These are phyloP conservation scores for Macrosoma leucophasiata DNA, from an alignment of 2,888 invertebrate species.

Conservation along the genomic window DNA sequence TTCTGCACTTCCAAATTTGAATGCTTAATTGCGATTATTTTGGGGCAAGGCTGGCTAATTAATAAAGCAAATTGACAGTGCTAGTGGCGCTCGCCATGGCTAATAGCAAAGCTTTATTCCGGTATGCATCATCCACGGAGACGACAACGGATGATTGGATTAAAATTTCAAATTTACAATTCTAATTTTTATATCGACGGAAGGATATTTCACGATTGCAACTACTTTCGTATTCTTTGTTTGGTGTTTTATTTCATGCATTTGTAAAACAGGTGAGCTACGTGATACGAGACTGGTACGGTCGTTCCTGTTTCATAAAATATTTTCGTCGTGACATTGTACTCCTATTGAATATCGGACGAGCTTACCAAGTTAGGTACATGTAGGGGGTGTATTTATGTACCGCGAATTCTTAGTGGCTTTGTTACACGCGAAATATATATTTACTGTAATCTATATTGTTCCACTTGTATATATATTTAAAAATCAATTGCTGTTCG, in stretches of 20 bases:
- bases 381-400: too few species aligned
- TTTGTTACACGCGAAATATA: too few species aligned
- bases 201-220: conserved; percentile 53
- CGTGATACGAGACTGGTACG: conserved; percentile 48
- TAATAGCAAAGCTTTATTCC: conserved; percentile 46
- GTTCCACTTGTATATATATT: too few species aligned
- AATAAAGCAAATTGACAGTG: conserved; percentile 55
- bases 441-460: too few species aligned
- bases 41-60: conserved; percentile 42
- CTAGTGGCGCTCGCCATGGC: conserved; percentile 34
- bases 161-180: conserved; percentile 53
- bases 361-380: too few species aligned
- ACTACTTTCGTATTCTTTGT: conserved; percentile 53
- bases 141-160: conserved; percentile 35
- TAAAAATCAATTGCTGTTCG: too few species aligned
- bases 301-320: conserved; percentile 48
- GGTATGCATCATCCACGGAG: too few species aligned
- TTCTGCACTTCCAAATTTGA: conserved; percentile 66
- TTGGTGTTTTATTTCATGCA: conserved; percentile 59
- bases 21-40: conserved; percentile 66
- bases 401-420: too few species aligned
- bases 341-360: conserved; percentile 44
- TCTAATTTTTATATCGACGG: conserved; percentile 42
- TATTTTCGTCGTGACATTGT: conserved; percentile 58
- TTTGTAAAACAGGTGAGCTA: conserved; percentile 45